Evolutionary conservation across 2,888 invertebrate species (phyloP), one percentile per base, ranked within the genome.

Genomic region (Microplitis manilae): DNA sequence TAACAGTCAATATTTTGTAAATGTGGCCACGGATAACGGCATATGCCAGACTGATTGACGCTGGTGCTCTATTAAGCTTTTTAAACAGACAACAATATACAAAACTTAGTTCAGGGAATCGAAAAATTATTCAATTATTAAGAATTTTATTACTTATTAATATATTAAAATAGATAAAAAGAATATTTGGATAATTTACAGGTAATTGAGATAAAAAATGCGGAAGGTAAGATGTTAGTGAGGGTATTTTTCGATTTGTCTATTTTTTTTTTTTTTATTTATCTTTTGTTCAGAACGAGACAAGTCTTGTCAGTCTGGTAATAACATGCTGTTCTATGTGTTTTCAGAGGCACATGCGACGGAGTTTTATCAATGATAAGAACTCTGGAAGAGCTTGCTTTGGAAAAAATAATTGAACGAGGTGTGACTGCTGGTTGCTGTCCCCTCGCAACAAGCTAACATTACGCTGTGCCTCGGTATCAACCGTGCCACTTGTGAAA

Each of bases 261-360:
- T 17, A 17, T 17, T 17, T 17, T 17, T 17, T 17, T 17, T 17
- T 17, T 17, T 17, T 17, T 17, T 17, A 17, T 17, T 59, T 60
- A 30, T 64, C 9, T n/a, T 65, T 65, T 50, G 13, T 13, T 81
- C 70, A 76, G 78, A 81, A 81, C 78, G 80, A 83, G 80, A 82
- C 84, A 83, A 86, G 87, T 87, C 85, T 85, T 87, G 88, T 89
- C 89, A 89, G 89, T 89, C 89, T 89, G 89, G 89, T 89, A 87
- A 85, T 89, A 89, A 89, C 86, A 86, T 89, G 89, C 89, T 89
- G 89, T 89, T 89, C 87, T 89, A 87, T 89, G 85, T 89, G 86
- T 88, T 89, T 89, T 89, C 89, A 89, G 89, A 89, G 89, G 89
- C 89, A 89, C 89, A 89, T 86, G 89, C 89, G 89, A 86, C 86